Evolutionary conservation across 2,888 invertebrate genomes (phyloP).

Genomic region (Petrophora chlorosata): DNA sequence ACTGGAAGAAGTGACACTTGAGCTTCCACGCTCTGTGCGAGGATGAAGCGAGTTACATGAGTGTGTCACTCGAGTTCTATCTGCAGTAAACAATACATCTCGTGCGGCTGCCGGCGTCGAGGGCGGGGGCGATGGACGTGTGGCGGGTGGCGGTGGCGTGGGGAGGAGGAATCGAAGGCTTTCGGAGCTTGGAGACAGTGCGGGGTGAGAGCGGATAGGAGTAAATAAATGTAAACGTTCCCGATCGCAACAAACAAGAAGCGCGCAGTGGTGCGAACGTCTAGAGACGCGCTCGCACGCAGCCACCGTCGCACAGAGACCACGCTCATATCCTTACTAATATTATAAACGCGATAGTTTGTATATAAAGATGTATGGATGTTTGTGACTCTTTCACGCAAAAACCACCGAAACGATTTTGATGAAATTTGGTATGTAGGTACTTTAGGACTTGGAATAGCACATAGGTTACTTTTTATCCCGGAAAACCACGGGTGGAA

Average conservation of each 20-base stretch:
- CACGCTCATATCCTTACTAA: slow-evolving; percentile 9
- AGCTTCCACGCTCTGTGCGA: slow-evolving; percentile 31
- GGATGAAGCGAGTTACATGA: slow-evolving; percentile 37
- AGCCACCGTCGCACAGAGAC: slow-evolving; percentile 12
- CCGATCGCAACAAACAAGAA: slow-evolving; percentile 51
- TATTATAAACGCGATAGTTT: too few species aligned
- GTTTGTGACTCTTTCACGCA: too few species aligned
- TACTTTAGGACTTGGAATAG: too few species aligned
- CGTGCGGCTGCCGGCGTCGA: slow-evolving; percentile 29
- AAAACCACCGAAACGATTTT: too few species aligned
- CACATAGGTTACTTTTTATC: too few species aligned
- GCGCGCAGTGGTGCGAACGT: slow-evolving; percentile 26
- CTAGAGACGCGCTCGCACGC: slow-evolving; percentile 23
- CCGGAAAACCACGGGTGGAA: too few species aligned
- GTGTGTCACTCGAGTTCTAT: slow-evolving; percentile 38
- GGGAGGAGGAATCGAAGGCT: slow-evolving; percentile 40
- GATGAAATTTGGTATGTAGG: too few species aligned
- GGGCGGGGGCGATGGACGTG: slow-evolving; percentile 22
- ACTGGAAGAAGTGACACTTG: slow-evolving; percentile 27
- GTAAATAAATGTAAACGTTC: slow-evolving; percentile 54
- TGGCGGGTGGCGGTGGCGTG: slow-evolving; percentile 24
- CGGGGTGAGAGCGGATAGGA: slow-evolving; percentile 38
- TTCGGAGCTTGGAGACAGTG: slow-evolving; percentile 48
- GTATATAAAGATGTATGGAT: too few species aligned
- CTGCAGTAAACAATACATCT: slow-evolving; percentile 46